phyloP scores from a whole-genome alignment of 2,113 vertebrate species.

The Aplodontia rufa region DNA sequence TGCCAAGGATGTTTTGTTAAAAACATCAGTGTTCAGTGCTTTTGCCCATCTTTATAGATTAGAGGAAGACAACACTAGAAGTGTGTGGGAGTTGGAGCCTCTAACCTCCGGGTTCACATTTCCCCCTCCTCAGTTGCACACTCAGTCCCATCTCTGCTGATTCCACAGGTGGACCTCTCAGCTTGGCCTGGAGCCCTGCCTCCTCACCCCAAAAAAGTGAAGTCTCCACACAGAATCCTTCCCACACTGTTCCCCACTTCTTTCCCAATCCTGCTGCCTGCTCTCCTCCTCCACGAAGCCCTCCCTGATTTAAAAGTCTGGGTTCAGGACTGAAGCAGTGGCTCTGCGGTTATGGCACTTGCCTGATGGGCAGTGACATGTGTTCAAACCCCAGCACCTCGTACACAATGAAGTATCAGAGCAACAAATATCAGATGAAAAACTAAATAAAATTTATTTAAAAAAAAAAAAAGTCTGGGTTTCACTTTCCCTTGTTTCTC shows the following conservation, averaged over 20 bases:
- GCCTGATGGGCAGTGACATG: no score
- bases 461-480: neutral
- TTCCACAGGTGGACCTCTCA: neutral
- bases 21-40: neutral
- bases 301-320: neutral
- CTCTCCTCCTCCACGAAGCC: neutral
- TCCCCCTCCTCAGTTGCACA: neutral
- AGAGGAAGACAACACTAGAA: neutral
- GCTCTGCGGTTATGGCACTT: no score
- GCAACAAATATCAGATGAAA: no score
- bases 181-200: neutral
- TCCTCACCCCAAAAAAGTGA: neutral
- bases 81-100: neutral
- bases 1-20: neutral
- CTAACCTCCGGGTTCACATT: neutral
- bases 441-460: no score
- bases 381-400: no score
- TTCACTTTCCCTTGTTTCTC: neutral
- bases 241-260: neutral
- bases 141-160: neutral
- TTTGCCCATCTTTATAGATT: neutral
- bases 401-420: no score
- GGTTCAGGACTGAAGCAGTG: no score
- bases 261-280: neutral
- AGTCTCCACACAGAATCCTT: neutral